Percentiles rank a stretch among this genome's conserved stretches.
These are phyloP conservation scores for Apeltes quadracus DNA, from an alignment of 2,113 vertebrate genomes.

Conservation along the genomic window DNA sequence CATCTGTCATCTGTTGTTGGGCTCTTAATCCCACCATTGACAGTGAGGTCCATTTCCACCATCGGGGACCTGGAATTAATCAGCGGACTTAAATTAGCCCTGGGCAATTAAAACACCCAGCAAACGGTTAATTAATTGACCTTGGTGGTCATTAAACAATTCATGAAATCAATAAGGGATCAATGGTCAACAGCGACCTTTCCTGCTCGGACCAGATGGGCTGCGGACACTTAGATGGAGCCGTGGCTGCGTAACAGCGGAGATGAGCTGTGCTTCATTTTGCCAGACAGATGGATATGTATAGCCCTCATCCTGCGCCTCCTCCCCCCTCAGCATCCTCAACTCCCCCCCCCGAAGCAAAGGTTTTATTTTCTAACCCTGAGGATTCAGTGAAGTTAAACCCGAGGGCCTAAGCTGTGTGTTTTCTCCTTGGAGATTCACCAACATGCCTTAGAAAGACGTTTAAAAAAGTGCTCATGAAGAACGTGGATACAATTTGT, in stretches of 20 bases:
- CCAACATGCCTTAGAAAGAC: neutral
- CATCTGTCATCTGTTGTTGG: slow-evolving; percentile 78
- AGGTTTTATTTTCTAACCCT: slow-evolving; percentile 53
- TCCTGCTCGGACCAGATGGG: slow-evolving; percentile 70
- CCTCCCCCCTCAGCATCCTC: neutral
- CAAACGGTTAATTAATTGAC: slow-evolving; percentile 72
- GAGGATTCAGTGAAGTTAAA: slow-evolving; percentile 45
- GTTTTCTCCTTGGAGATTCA: slow-evolving; percentile 22
- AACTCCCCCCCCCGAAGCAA: slow-evolving; percentile 23
- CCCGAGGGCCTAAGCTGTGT: neutral
- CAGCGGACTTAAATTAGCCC: slow-evolving; percentile 72
- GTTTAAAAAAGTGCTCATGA: neutral
- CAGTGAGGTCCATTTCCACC: slow-evolving; percentile 60
- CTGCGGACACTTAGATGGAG: slow-evolving; percentile 66
- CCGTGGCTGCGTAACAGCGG: slow-evolving; percentile 60
- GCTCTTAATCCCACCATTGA: slow-evolving; percentile 68
- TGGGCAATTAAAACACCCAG: slow-evolving; percentile 71
- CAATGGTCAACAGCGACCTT: slow-evolving; percentile 70
- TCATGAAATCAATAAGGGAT: slow-evolving; percentile 72
- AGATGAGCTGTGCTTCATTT: slow-evolving; percentile 59
- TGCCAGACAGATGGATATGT: slow-evolving; percentile 72
- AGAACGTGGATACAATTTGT: neutral
- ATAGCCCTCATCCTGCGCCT: slow-evolving; percentile 17
- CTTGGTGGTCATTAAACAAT: slow-evolving; percentile 75
- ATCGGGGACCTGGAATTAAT: slow-evolving; percentile 63